Evolutionary conservation across 2,888 invertebrate genomes (phyloP), one percentile per base, ranked within the genome.

Genomic region (Ectemnius lituratus): DNA sequence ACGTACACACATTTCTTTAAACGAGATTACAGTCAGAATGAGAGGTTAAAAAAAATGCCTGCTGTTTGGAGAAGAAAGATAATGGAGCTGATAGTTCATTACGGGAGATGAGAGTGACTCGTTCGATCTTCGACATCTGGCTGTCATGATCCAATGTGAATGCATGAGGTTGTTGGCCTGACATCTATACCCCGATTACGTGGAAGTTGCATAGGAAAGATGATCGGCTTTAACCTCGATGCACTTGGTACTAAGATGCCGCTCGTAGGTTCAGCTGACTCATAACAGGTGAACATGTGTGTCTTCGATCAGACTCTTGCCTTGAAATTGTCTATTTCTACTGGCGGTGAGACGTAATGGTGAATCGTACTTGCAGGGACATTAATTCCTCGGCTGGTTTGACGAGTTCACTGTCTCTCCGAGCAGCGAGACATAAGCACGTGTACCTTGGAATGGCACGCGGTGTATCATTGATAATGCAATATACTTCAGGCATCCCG

Each of bases 221-320:
- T 18, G 23, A 60, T 18, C 56, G 58, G 27, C 46, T 67, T 62
- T 63, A 63, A 67, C 56, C 58, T 11, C 56, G 46, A 28, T 65
- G 75, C 62, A 72, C 64, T 71, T 57, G 62, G 46, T 63, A 62
- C 61, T 61, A 27, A 71, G 61, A 62, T 69, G 58, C 58, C 58
- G 37, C 37, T 37, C 8, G 37, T 52, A 45, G 62, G 57, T 78
- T 78, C 76, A 70, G 81, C 80, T 78, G 81, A 80, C 78, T 81
- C 80, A 73, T 73, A 81, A 80, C 78, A 81, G 76, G 78, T 81
- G 76, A 76, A 70, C 71, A 76, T 66, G 70, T 52, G 70, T 68
- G 63, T 75, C 75, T 78, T 68, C 66, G 73, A 80, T 75, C 72
- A 62, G 16, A n/a, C 46, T 13, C 56, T 57, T 8, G 62, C 20